Percentiles rank a stretch among this genome's conserved stretches.
These are phyloP conservation scores for Darevskia mixta DNA, from an alignment of 2,797 vertebrate species.

Conservation along the genomic window DNA sequence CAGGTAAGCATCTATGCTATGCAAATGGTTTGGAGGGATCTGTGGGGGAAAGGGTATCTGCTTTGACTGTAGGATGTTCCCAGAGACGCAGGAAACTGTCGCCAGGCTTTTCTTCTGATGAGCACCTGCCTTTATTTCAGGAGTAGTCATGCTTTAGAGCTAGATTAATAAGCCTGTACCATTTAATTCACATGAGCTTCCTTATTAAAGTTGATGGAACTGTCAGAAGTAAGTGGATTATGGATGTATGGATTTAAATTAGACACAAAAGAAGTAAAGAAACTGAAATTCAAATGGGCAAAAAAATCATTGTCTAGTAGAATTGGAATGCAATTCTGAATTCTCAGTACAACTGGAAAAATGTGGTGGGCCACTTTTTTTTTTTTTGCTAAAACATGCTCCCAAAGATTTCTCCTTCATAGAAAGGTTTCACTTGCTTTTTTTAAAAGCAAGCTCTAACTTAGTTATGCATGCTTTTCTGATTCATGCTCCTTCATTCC, in stretches of 20 bases:
- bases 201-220: no score
- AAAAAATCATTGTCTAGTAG: not conserved
- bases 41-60: not conserved
- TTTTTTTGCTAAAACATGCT: not conserved
- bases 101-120: not conserved
- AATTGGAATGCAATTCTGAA: not conserved
- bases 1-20: not conserved
- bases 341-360: not conserved
- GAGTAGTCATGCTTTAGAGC: not conserved
- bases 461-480: not conserved
- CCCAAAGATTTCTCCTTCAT: not conserved
- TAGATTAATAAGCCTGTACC: not conserved
- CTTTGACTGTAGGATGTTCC: not conserved
- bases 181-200: not conserved
- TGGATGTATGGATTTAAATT: not conserved
- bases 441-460: not conserved
- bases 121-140: not conserved
- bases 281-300: not conserved
- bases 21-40: not conserved
- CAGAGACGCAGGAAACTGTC: not conserved
- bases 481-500: not conserved
- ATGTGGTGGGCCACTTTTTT: not conserved
- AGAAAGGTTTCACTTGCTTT: not conserved
- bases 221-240: not conserved
- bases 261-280: not conserved